These are phyloP conservation scores for Meandrina meandrites DNA, from an alignment of 92 coral and sea anemone species.

Conservation along the genomic window DNA sequence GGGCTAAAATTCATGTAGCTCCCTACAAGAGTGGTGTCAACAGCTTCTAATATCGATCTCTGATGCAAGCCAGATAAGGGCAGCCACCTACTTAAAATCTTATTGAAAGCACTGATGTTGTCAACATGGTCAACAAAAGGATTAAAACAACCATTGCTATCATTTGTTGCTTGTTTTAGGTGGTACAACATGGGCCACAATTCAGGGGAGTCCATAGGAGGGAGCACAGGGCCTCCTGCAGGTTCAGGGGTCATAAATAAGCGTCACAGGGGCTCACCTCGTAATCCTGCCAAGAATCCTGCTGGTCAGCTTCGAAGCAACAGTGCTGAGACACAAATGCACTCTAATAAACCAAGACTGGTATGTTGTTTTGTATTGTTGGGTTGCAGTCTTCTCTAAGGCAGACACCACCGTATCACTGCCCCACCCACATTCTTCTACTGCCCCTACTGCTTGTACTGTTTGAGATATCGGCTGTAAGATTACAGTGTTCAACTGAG, in stretches of 20 bases:
- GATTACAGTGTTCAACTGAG: too few relatives aligned
- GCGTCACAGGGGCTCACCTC: constrained; percentile 83
- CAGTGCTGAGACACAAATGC: constrained; percentile 85
- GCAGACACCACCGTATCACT: too few relatives aligned
- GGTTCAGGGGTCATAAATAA: constrained; percentile 75
- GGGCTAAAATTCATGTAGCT: too few relatives aligned
- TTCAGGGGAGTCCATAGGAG: constrained; percentile 61
- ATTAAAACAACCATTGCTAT: not conserved
- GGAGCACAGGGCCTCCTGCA: constrained; percentile 76
- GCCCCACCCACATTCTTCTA: too few relatives aligned
- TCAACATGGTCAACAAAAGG: not conserved
- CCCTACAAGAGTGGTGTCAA: too few relatives aligned
- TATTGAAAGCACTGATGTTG: too few relatives aligned
- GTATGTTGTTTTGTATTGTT: not conserved
- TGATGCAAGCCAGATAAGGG: too few relatives aligned
- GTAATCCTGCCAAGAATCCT: constrained; percentile 74
- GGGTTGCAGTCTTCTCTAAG: too few relatives aligned
- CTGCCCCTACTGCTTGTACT: too few relatives aligned
- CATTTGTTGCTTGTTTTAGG: constrained; percentile 10
- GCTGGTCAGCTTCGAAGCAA: constrained; percentile 94
- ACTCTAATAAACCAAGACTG: constrained; percentile 78
- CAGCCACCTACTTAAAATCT: too few relatives aligned
- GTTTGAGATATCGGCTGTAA: too few relatives aligned
- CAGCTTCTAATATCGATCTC: too few relatives aligned
- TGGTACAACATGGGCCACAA: constrained; percentile 66